These are phyloP conservation scores for Chloromyia formosa DNA, from an alignment of 2,888 invertebrate genomes.

Conservation along the genomic window DNA sequence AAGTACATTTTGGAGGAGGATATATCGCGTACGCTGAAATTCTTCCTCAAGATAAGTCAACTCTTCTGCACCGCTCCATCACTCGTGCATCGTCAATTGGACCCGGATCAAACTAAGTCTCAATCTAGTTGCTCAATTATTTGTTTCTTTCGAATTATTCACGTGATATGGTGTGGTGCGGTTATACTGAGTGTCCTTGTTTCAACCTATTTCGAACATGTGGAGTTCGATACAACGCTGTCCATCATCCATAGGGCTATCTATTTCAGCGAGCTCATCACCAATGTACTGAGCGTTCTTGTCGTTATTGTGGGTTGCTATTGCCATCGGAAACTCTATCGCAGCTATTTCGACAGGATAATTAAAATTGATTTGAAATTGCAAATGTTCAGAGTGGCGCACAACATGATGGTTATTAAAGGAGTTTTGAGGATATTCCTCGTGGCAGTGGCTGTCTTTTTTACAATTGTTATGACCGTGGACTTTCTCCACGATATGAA, in stretches of 20 bases:
- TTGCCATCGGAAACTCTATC: constrained; percentile 26
- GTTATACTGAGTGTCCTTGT: constrained; percentile 14
- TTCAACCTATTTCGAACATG: constrained; percentile 39
- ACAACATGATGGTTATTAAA: neutral
- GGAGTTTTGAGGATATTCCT: constrained; percentile 9
- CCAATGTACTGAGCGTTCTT: constrained; percentile 32
- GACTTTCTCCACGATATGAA: constrained; percentile 39
- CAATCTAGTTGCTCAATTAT: neutral
- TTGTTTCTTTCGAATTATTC: neutral
- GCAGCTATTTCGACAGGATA: constrained; percentile 33
- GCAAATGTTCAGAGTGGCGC: constrained; percentile 19
- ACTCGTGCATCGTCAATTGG: constrained; percentile 2
- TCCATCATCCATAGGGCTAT: constrained; percentile 33
- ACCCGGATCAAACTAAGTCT: neutral
- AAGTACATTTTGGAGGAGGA: constrained; percentile 20
- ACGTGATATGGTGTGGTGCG: constrained; percentile 36
- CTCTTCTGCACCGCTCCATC: constrained; percentile 38
- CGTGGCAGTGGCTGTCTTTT: constrained; percentile 2
- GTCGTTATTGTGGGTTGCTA: constrained; percentile 41
- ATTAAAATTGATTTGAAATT: constrained; percentile 41
- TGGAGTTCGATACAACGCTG: constrained; percentile 34
- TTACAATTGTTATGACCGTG: constrained; percentile 23
- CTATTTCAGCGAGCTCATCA: constrained; percentile 42
- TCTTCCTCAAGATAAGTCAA: constrained; percentile 26
- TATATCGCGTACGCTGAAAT: constrained; percentile 10